phyloP scores from a whole-genome alignment of 2,113 vertebrate genomes.

The Lophura nycthemera region DNA sequence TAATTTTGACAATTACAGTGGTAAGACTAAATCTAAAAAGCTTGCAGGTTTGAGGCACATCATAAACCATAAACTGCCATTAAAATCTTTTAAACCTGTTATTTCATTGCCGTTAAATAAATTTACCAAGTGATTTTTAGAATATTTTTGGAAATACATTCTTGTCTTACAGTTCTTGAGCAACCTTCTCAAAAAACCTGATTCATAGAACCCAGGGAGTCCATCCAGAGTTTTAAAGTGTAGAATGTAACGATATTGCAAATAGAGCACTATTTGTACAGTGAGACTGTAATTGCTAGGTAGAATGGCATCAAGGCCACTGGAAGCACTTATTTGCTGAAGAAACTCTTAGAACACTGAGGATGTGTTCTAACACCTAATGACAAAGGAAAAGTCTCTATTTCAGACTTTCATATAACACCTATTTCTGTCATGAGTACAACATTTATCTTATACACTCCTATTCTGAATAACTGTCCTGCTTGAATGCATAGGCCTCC shows the following conservation, averaged over 20 bases:
- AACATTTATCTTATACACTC: neutral
- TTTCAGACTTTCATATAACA: neutral
- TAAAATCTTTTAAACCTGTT: neutral
- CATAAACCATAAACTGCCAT: neutral
- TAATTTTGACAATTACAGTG: neutral
- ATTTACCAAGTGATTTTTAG: neutral
- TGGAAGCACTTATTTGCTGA: neutral
- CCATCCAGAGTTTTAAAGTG: neutral
- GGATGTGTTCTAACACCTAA: neutral
- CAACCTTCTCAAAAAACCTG: neutral
- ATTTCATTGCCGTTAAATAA: neutral
- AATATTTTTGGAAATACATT: neutral
- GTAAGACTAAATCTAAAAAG: neutral
- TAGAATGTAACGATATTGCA: neutral
- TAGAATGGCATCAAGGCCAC: neutral
- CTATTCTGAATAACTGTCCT: neutral
- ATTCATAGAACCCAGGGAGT: neutral
- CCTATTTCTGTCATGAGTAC: neutral
- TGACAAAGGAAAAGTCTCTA: neutral
- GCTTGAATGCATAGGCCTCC: slow-evolving; percentile 26
- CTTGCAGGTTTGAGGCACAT: neutral
- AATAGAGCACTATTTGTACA: neutral
- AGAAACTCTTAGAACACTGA: neutral
- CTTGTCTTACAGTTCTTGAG: neutral
- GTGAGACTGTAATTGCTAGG: neutral